These are phyloP conservation scores for Pedetes capensis DNA, from an alignment of 2,113 vertebrate genomes.

Conservation along the genomic window DNA sequence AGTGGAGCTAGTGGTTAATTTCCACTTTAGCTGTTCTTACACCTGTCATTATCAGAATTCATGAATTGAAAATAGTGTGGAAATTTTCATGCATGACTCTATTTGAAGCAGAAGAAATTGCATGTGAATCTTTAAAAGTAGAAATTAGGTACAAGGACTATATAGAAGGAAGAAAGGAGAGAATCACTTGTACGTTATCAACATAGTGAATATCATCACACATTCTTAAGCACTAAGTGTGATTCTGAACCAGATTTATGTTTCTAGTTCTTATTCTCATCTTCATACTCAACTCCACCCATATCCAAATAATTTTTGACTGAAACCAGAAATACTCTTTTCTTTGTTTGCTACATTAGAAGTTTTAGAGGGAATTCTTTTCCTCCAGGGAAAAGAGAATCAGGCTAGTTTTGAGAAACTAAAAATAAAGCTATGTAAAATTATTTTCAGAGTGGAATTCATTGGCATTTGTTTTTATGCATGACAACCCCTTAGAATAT, in stretches of 20 bases:
- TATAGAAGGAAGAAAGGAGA: not conserved
- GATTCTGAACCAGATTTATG: not conserved
- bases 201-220: not conserved
- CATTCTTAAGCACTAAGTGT: not conserved
- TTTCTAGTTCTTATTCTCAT: not conserved
- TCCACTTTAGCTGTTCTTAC: conserved; percentile 2
- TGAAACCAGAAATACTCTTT: conserved; percentile 34
- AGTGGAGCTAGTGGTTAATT: conserved; percentile 17
- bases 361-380: conserved; percentile 64
- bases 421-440: conserved; percentile 72
- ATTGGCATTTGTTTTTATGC: conserved; percentile 76
- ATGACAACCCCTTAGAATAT: conserved; percentile 62
- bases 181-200: not conserved
- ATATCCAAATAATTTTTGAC: conserved; percentile 27
- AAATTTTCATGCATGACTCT: not conserved
- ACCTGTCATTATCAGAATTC: conserved; percentile 39
- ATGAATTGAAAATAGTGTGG: not conserved
- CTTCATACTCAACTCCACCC: not conserved
- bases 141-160: conserved; percentile 29
- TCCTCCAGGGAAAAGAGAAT: conserved; percentile 55
- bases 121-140: conserved; percentile 37
- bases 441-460: conserved; percentile 75
- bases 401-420: conserved; percentile 67
- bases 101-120: conserved; percentile 32
- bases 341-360: conserved; percentile 55